These are phyloP conservation scores for Molossus molossus DNA, from an alignment of 2,797 vertebrate species.

Conservation along the genomic window DNA sequence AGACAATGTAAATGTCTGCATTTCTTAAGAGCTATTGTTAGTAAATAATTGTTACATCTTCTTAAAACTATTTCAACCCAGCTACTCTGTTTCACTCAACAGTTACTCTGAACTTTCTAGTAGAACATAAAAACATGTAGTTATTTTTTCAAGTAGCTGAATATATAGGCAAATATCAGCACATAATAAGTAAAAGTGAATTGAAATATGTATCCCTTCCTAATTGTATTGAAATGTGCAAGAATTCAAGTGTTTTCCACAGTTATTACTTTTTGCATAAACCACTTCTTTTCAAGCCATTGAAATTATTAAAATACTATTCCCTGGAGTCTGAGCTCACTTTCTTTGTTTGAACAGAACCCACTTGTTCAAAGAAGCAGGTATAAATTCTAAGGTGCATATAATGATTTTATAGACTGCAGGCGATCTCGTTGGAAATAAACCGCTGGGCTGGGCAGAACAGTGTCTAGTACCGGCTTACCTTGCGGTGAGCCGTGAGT, in stretches of 20 bases:
- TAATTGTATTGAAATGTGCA: not conserved
- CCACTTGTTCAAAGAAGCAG: not conserved
- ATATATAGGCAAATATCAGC: not conserved
- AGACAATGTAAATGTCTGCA: not conserved
- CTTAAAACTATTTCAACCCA: constrained; percentile 4
- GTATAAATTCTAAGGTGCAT: not conserved
- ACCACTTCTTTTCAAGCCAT: not conserved
- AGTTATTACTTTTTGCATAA: not conserved
- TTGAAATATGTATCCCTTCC: not conserved
- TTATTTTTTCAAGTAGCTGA: not conserved
- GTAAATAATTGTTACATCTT: not conserved
- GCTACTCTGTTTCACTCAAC: not conserved
- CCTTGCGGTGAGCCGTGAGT: not conserved
- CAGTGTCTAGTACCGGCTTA: not conserved
- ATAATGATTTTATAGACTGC: not conserved
- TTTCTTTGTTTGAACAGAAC: not conserved
- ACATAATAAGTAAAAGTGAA: not conserved
- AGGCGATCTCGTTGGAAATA: constrained; percentile 3
- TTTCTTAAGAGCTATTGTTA: not conserved
- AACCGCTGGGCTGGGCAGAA: not conserved
- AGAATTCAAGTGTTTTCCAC: constrained; percentile 9
- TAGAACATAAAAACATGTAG: not conserved
- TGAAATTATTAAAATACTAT: constrained; percentile 15
- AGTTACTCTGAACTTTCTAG: not conserved
- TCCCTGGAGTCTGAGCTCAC: not conserved